Evolutionary conservation across 1,140 invertebrate species (phyloP), one percentile per base, ranked within the genome.

Genomic region (Hycleus cichorii): DNA sequence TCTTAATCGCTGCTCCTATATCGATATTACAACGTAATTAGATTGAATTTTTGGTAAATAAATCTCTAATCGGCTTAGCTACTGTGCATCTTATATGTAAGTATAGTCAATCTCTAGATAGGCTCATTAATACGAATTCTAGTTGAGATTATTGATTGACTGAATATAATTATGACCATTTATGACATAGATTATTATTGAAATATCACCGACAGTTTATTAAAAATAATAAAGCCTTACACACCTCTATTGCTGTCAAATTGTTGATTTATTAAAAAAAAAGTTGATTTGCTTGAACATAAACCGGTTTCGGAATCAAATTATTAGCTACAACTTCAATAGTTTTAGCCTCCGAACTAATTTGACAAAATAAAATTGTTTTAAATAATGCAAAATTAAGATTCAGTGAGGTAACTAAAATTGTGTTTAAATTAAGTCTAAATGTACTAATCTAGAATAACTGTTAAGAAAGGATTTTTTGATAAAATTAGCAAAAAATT

Each of bases 21-120:
- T 53, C 46, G 26, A 32, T 45, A 46, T 53, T 42, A 44, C 42
- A 45, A 53, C 51, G 45, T 53, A 53, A 53, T 53, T 53, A 53
- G 4, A 32, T 32, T 32, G 7, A 5, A 53, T 53, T 53, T 53
- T 32, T 11, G 39, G 40, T 26, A 40, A 47, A 47, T 32, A 7
- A 32, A 32, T 32, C 18, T 46, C 51, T 42, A 45, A 42, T 53
- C 51, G 25, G 51, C 40, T 46, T 46, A 53, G 51, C 51, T 53
- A 53, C 51, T 38, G 51, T 42, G 18, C 11, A 45, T 53, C 51
- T 53, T 27, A 11, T 24, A 45, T 44, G 45, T 52, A 44, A 52
- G 39, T 6, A 40, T 52, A 44, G 43, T 52, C 50, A 40, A 52
- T 52, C 50, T 43, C 18, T 18, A 18, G 18, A 18, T 18, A 18